phyloP scores from a whole-genome alignment of 2,113 vertebrate species.

The Chionomys nivalis region DNA sequence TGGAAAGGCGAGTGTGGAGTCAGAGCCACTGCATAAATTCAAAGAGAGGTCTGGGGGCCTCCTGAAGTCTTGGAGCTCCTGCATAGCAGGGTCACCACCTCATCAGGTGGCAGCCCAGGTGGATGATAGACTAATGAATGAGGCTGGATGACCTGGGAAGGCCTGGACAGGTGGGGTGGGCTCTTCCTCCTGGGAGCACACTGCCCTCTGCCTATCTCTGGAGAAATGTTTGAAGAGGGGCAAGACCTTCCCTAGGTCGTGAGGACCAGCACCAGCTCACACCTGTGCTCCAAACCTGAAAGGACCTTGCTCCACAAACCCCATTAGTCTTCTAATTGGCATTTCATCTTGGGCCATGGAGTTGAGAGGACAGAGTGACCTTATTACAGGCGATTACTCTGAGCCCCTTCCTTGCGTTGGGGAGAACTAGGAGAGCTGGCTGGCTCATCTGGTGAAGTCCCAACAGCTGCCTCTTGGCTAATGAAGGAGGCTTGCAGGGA shows the following conservation, averaged over 20 bases:
- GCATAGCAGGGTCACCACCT: too few relatives aligned
- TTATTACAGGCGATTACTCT: rapidly evolving
- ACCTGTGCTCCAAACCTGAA: neutral
- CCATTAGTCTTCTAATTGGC: rapidly evolving
- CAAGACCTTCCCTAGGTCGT: neutral
- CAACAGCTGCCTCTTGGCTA: neutral
- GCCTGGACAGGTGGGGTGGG: neutral
- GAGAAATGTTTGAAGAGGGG: neutral
- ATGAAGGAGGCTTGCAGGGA: neutral
- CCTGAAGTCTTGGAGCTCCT: neutral
- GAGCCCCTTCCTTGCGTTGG: rapidly evolving
- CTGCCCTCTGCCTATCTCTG: neutral
- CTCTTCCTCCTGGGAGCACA: rapidly evolving
- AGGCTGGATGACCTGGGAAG: neutral
- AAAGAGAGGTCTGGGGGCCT: rapidly evolving
- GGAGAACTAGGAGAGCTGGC: rapidly evolving
- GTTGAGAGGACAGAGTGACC: neutral
- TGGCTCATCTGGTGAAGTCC: neutral
- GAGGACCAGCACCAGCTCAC: too few relatives aligned
- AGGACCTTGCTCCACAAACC: neutral
- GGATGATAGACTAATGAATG: too few relatives aligned
- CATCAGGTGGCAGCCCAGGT: rapidly evolving
- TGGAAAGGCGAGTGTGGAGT: neutral
- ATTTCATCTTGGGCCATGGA: neutral
- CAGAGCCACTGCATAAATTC: rapidly evolving